Conservation (phyloP, 2,113 vertebrate species). For the Hystrix brachyura region DNA sequence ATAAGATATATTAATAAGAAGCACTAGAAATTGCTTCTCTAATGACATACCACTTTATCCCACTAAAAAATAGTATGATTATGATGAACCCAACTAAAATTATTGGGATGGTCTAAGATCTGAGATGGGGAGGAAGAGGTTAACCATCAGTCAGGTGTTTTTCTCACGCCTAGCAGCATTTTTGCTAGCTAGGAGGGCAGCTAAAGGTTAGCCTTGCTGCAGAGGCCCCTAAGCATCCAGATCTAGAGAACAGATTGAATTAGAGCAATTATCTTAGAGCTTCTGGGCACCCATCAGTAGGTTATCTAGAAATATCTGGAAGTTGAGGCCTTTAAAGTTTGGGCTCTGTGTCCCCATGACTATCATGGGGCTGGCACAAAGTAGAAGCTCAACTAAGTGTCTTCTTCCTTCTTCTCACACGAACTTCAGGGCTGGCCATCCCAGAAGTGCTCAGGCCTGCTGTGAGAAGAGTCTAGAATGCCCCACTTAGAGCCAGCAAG, state of each 20-base stretch:
- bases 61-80: not conserved
- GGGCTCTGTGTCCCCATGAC: not conserved
- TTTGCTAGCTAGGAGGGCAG: constrained; percentile 31
- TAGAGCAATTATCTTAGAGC: not conserved
- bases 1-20: not conserved
- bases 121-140: constrained; percentile 62
- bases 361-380: not conserved
- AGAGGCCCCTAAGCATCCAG: not conserved
- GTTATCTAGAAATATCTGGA: not conserved
- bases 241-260: not conserved
- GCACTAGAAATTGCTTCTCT: constrained; percentile 47
- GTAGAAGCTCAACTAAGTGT: not conserved
- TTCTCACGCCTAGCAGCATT: constrained; percentile 1
- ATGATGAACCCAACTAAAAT: constrained; percentile 51
- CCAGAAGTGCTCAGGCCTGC: not conserved
- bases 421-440: not conserved
- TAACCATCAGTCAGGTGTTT: constrained; percentile 70
- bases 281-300: not conserved
- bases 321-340: not conserved
- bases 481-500: not conserved
- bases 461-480: not conserved
- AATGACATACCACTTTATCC: not conserved
- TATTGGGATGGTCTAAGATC: constrained; percentile 59
- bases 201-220: constrained; percentile 10
- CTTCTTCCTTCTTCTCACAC: constrained; percentile 33